These are phyloP conservation scores for Drosophila hydei DNA, from an alignment of 1,140 invertebrate genomes.

Conservation along the genomic window DNA sequence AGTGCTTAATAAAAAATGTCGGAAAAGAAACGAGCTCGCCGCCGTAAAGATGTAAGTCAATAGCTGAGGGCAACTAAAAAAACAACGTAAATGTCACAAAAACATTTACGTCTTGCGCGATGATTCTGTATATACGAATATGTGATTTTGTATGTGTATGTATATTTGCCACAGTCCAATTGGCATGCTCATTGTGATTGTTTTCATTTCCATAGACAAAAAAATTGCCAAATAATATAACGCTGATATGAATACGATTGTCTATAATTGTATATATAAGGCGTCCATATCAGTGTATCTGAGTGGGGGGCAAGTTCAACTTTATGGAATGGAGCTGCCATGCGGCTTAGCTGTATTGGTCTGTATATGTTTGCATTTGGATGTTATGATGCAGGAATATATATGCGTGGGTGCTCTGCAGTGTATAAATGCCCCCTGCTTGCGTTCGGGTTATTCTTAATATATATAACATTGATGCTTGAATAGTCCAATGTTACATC, in stretches of 20 bases:
- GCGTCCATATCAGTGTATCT: constrained; percentile 10
- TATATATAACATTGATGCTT: constrained; percentile 11
- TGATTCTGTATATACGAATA: constrained; percentile 5
- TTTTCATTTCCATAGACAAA: constrained; percentile 48
- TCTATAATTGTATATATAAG: neutral
- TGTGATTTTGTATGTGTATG: constrained; percentile 7
- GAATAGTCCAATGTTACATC: neutral
- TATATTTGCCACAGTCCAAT: constrained; percentile 51
- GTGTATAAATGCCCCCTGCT: constrained; percentile 1
- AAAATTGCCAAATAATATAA: constrained; percentile 15
- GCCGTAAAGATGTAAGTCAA: constrained; percentile 83
- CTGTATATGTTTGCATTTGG: neutral
- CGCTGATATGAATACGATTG: constrained; percentile 21
- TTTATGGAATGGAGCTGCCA: constrained; percentile 1
- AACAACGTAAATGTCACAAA: constrained; percentile 6
- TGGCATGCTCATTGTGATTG: constrained; percentile 54
- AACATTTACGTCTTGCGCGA: constrained; percentile 12
- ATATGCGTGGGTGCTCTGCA: constrained; percentile 20
- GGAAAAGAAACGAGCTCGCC: constrained; percentile 81
- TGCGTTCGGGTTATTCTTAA: constrained; percentile 61
- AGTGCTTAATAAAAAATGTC: constrained; percentile 60
- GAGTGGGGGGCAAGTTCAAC: neutral
- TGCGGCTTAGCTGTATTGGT: constrained; percentile 12
- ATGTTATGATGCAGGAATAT: neutral
- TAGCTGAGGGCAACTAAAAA: neutral